Evolutionary conservation across 2,888 invertebrate species (phyloP).

Genomic region (Metellina segmentata): DNA sequence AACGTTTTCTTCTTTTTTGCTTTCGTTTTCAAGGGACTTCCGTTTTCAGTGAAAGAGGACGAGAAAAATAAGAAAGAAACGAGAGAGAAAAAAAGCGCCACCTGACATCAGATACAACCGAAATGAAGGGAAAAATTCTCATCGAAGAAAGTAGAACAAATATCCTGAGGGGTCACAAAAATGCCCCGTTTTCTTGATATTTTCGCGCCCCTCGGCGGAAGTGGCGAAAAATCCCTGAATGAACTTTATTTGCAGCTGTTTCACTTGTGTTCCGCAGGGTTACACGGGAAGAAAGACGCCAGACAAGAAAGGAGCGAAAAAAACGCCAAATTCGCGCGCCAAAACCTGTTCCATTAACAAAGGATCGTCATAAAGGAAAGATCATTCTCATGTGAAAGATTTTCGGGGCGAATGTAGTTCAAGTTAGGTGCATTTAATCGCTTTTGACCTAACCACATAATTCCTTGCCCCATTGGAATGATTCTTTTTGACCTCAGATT

Average conservation of each 20-base stretch:
- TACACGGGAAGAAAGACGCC: slow-evolving; percentile 33
- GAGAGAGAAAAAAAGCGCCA: slow-evolving; percentile 43
- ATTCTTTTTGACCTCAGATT: slow-evolving; percentile 20
- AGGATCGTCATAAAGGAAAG: slow-evolving; percentile 46
- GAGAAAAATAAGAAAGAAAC: slow-evolving; percentile 35
- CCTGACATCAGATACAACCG: slow-evolving; percentile 71
- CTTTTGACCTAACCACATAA: slow-evolving; percentile 38
- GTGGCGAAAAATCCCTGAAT: slow-evolving; percentile 74
- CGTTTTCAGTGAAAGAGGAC: slow-evolving; percentile 63
- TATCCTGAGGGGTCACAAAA: slow-evolving; percentile 73
- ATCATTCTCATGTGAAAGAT: slow-evolving; percentile 60
- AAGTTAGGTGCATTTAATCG: slow-evolving; percentile 46
- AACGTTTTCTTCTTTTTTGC: slow-evolving; percentile 51
- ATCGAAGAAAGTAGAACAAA: slow-evolving; percentile 77
- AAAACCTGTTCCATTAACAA: slow-evolving; percentile 60
- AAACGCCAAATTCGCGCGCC: slow-evolving; percentile 60
- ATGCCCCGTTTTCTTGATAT: slow-evolving; percentile 72
- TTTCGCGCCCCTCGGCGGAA: slow-evolving; percentile 70
- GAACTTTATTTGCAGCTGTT: slow-evolving; percentile 77
- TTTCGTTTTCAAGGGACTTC: slow-evolving; percentile 57
- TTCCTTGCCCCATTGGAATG: slow-evolving; percentile 3
- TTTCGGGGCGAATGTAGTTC: slow-evolving; percentile 61
- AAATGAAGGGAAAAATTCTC: slow-evolving; percentile 68
- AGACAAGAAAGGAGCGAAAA: slow-evolving; percentile 41
- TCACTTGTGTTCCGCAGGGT: slow-evolving; percentile 74